Base-by-base conservation (phyloP, 2,888 invertebrate species). In the Cacoxenus indagator region DNA sequence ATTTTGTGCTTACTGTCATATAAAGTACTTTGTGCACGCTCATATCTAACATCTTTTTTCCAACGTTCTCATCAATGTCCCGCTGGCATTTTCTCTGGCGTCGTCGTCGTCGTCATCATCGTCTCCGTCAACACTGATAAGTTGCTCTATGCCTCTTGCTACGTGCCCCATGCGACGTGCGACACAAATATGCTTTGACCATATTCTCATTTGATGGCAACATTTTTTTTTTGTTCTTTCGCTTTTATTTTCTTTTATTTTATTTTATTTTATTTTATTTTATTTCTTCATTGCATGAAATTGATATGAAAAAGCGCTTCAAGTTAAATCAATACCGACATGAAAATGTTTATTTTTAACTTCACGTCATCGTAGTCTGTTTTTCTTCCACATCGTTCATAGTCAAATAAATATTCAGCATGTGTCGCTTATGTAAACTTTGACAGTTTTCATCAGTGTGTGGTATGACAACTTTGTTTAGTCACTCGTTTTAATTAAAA, bases 141-240 rank as follows among this genome's bases (percentile, higher is more conserved):
- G 65, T 68, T 72, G 76, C 82, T 77, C 4, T 48, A 8, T 48
- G n/a, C 48, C 17, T 51, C 17, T 19, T 51, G 51, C 22, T 2
- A 22, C 22, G 9, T 51, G 51, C 9, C 17, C 22, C 4, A 11
- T 48, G 48, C 11, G 1, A 9, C 26, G 6, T 9, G 11, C 55
- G 75, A 78, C 81, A 75, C 76, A 81, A 83, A 84, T 84, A 84
- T 83, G 84, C 82, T 81, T 84, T 81, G 80, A 82, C 75, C 79
- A 81, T 81, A 67, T 24, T 27, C 55, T 72, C 71, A 74, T 71
- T 72, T 72, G 71, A 68, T 70, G 70, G n/a, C n/a, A n/a, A 46
- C 46, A 14, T 46, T 46, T 67, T 70, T 73, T 71, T 67, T 73
- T 64, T 75, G 66, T 73, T 71, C 59, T 73, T 73, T 69, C 46